phyloP scores from a whole-genome alignment of 1,140 invertebrate genomes.

The Micrasema longulum region DNA sequence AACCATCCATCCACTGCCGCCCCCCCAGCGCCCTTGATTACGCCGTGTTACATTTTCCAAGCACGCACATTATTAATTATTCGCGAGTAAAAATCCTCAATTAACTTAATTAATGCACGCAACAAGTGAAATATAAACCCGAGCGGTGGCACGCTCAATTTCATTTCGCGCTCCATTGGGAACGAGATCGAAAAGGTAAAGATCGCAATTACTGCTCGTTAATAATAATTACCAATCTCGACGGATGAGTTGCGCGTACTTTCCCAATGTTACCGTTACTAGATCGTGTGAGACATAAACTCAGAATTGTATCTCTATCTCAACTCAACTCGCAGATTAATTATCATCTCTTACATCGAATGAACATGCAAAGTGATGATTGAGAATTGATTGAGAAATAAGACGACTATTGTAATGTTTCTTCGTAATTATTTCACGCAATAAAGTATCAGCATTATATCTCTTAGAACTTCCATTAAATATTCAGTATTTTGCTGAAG shows the following conservation, averaged over 20 bases:
- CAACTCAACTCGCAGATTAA: too few relatives aligned
- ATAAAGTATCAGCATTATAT: too few relatives aligned
- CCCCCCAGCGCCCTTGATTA: slow-evolving; percentile 29
- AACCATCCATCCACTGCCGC: not conserved
- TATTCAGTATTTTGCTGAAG: too few relatives aligned
- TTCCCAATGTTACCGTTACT: slow-evolving; percentile 23
- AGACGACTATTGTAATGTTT: too few relatives aligned
- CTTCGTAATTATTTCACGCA: too few relatives aligned
- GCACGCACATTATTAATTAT: slow-evolving; percentile 53
- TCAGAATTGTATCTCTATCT: too few relatives aligned
- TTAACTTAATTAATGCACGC: slow-evolving; percentile 54
- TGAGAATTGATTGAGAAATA: too few relatives aligned
- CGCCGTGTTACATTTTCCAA: slow-evolving; percentile 43
- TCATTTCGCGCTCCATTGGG: slow-evolving; percentile 52
- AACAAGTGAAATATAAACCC: slow-evolving; percentile 49
- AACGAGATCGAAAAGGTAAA: slow-evolving; percentile 52
- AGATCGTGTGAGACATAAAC: not conserved
- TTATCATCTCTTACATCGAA: too few relatives aligned
- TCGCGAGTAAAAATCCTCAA: slow-evolving; percentile 54
- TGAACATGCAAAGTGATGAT: too few relatives aligned
- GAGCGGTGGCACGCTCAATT: slow-evolving; percentile 46
- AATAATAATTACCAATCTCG: slow-evolving; percentile 38
- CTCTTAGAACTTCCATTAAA: too few relatives aligned
- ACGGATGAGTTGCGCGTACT: slow-evolving; percentile 21
- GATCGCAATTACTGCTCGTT: slow-evolving; percentile 40